Conservation (phyloP, 2,797 vertebrate genomes). For the Alosa sapidissima region DNA sequence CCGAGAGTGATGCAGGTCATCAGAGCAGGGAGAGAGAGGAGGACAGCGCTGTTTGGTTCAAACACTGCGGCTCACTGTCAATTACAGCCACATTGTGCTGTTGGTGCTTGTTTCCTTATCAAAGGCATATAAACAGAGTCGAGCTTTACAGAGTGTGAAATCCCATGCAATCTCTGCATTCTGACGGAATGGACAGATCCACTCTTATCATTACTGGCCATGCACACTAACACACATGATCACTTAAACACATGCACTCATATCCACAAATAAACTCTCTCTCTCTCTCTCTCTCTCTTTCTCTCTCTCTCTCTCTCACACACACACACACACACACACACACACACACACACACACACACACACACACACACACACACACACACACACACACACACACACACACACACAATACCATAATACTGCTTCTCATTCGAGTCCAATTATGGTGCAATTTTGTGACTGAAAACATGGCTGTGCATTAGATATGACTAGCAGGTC, state of each 20-base stretch:
- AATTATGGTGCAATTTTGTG: not conserved
- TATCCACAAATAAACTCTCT: not conserved
- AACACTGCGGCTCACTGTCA: not conserved
- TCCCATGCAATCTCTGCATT: not conserved
- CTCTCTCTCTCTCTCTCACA: not conserved
- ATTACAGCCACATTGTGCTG: not conserved
- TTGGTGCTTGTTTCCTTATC: not conserved
- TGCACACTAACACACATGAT: not conserved
- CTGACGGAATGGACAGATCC: not conserved
- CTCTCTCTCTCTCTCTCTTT: too few species aligned
- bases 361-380: not conserved
- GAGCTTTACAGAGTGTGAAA: not conserved
- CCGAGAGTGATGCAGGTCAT: not conserved
- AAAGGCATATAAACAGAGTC: not conserved
- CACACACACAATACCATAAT: not conserved
- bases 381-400: not conserved
- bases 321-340: slow-evolving; percentile 4
- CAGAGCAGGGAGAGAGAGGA: slow-evolving; percentile 10
- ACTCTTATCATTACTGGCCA: not conserved
- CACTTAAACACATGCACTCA: not conserved
- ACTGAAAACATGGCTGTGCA: not conserved
- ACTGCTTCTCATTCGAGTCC: not conserved
- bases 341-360: not conserved
- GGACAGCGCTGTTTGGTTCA: not conserved
- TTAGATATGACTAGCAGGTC: not conserved